Base-by-base conservation (phyloP, 2,797 vertebrate genomes). In the Euthynnus affinis region DNA sequence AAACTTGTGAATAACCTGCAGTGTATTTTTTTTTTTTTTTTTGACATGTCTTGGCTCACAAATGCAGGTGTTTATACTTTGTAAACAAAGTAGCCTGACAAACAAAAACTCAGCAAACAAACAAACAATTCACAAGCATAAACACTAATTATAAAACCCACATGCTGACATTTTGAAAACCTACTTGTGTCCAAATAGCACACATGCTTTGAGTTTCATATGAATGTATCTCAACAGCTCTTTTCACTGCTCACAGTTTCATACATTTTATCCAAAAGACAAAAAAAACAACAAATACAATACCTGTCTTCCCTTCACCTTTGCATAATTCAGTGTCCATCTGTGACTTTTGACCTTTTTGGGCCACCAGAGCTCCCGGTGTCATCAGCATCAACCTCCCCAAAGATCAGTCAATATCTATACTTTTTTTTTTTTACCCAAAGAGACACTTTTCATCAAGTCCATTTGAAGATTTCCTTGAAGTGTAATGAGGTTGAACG, bases 401-500 rank as follows among this genome's bases (percentile, higher is more conserved):
- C 14, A 53, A 32, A 61, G 34, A 69, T 74, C 79, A 70, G 62
- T 83, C 82, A 75, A 15, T 69, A 59, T 78, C 72, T 58, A 55
- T 29, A 40, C 34, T 49, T 61, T 34, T 64, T 32, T 37, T n/a
- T n/a, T n/a, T n/a, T 46, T 51, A 63, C 64, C 48, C n/a, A 57
- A 73, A 71, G 44, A 46, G 23, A 44, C 71, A 73, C 87, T 91
- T 90, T 90, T 93, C 88, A 90, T 86, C 87, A 57, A 3, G 72
- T 91, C 87, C 72, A 71, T 84, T 85, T 25, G 70, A 76, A 71
- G 72, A 67, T 81, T 86, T 84, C 55, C 79, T 90, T 89, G 48
- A 88, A 82, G 86, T 81, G 84, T 82, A 93, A 94, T 90, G 88
- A 93, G 83, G 62, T 87, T 70, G 86, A 94, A 92, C 88, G 71